Evolutionary conservation across 2,888 invertebrate species (phyloP).

Genomic region (Phanerotoma sp.): DNA sequence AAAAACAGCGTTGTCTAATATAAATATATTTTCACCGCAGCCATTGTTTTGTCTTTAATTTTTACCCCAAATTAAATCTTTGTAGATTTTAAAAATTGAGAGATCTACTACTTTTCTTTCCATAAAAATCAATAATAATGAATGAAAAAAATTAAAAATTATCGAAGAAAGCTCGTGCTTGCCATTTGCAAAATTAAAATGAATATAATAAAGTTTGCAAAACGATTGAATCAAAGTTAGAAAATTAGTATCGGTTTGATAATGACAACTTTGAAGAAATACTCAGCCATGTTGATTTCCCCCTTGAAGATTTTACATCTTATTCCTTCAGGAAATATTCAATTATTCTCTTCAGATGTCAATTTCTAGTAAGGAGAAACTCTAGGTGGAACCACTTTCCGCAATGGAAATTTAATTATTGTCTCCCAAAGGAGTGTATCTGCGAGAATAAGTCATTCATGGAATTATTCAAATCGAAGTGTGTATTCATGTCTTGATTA

Average conservation of each 20-base stretch:
- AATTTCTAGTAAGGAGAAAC: constrained; percentile 34
- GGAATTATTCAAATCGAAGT: constrained; percentile 41
- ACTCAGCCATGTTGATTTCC: not conserved
- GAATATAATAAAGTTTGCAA: not conserved
- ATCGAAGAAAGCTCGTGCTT: not conserved
- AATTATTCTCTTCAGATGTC: constrained; percentile 45
- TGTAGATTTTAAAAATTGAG: no score
- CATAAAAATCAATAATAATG: not conserved
- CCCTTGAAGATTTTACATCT: constrained; percentile 25
- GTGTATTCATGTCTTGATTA: constrained; percentile 40
- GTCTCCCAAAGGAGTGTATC: constrained; percentile 35
- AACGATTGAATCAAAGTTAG: not conserved
- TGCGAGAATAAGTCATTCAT: constrained; percentile 34
- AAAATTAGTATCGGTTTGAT: not conserved
- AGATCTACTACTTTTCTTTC: no score
- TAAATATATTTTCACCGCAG: no score
- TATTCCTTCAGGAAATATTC: constrained; percentile 42
- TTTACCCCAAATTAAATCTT: no score
- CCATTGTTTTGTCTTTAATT: no score
- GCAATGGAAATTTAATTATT: constrained; percentile 39
- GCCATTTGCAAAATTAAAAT: no score
- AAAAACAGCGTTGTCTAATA: no score
- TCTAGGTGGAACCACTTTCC: constrained; percentile 37
- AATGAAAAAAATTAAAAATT: not conserved
- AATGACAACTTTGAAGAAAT: not conserved